Percentiles rank a stretch among this genome's conserved stretches.
Conservation (phyloP, 64 coral and sea anemone species). For the Exaiptasia diaphana region DNA sequence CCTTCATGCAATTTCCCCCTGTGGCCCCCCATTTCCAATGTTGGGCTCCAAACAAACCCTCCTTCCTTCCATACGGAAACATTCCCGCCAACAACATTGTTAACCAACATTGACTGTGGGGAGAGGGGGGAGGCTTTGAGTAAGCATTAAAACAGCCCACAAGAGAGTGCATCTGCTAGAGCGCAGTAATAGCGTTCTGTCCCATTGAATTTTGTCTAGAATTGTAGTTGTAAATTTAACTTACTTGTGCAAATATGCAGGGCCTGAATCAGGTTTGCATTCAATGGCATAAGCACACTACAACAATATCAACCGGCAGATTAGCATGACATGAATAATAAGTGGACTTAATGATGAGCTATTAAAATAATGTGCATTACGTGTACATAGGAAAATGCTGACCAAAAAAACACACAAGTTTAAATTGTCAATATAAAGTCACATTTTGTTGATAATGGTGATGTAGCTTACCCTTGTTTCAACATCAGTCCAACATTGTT, state of each 20-base stretch:
- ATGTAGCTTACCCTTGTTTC: constrained; percentile 43
- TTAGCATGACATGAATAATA: background rate
- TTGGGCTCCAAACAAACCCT: no score
- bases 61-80: no score
- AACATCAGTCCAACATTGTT: constrained; percentile 51
- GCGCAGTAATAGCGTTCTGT: no score
- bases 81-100: no score
- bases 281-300: constrained; percentile 57
- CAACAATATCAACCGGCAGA: background rate
- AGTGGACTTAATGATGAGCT: background rate
- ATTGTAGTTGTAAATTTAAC: no score
- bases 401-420: background rate
- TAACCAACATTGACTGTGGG: no score
- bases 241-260: constrained; percentile 41
- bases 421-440: background rate
- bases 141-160: no score
- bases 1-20: no score
- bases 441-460: background rate
- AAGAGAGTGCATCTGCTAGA: no score
- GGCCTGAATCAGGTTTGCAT: constrained; percentile 24
- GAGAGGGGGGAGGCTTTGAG: no score
- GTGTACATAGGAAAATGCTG: background rate
- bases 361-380: background rate
- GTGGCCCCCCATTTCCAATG: no score
- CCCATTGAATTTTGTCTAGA: no score